A percentile compares a stretch with the other conserved stretches of the same genome.
These are phyloP conservation scores for Ctenomys sociabilis DNA, from an alignment of 2,113 vertebrate genomes.

Conservation along the genomic window DNA sequence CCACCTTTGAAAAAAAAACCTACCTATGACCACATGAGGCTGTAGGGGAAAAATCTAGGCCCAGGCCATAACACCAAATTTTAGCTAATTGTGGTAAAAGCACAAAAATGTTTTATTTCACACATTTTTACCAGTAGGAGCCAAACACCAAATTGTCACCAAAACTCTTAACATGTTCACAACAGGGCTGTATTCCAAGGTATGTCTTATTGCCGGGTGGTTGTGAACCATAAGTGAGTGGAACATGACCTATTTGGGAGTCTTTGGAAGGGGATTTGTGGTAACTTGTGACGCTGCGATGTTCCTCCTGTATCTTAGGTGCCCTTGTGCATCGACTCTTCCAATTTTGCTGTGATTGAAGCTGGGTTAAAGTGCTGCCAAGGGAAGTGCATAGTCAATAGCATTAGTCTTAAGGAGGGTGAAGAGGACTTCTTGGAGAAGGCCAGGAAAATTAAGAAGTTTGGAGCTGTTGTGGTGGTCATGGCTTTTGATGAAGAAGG, in stretches of 20 bases:
- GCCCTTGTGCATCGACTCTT: conserved; percentile 97
- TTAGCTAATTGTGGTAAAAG: background rate
- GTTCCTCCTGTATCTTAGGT: conserved; percentile 86
- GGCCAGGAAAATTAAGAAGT: conserved; percentile 91
- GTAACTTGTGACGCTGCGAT: background rate
- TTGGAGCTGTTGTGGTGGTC: conserved; percentile 95
- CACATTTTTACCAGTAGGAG: background rate
- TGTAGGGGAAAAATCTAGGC: background rate
- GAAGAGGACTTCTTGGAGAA: conserved; percentile 93
- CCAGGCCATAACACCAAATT: background rate
- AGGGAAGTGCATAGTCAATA: conserved; percentile 98
- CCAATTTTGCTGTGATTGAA: conserved; percentile 96
- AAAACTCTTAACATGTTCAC: background rate
- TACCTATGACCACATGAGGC: background rate
- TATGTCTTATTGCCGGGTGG: background rate
- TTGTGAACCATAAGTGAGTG: background rate
- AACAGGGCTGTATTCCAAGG: background rate
- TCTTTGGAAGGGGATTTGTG: background rate
- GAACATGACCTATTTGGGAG: background rate
- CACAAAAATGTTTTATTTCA: background rate
- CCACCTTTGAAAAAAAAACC: background rate
- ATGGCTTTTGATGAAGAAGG: conserved; percentile 99
- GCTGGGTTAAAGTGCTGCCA: conserved; percentile 97
- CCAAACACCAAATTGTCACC: background rate
- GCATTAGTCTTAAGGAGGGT: conserved; percentile 98